A percentile compares a stretch with the other conserved stretches of the same genome.
phyloP scores from a whole-genome alignment of 2,113 vertebrate species.

The Ochotona curzoniae region DNA sequence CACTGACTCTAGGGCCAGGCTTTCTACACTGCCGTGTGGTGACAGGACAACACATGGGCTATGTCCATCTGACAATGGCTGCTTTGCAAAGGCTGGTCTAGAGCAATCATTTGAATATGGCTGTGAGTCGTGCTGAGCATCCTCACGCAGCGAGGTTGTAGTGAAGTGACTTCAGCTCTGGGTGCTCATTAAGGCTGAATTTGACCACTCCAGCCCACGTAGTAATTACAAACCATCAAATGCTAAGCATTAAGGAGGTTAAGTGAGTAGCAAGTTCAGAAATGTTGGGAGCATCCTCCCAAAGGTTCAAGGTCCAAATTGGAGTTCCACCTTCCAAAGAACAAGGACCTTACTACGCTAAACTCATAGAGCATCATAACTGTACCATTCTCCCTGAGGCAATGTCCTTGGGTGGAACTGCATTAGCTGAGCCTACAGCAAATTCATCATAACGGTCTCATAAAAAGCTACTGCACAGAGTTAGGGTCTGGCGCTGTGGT shows the following conservation, averaged over 20 bases:
- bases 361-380: neutral
- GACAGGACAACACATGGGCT: neutral
- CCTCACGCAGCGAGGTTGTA: too few relatives aligned
- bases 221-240: neutral
- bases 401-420: neutral
- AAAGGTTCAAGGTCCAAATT: neutral
- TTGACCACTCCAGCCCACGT: neutral
- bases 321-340: conserved; percentile 3
- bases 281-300: neutral
- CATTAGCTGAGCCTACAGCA: neutral
- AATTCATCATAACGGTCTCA: neutral
- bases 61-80: neutral
- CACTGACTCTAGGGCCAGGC: neutral
- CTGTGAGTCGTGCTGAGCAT: too few relatives aligned
- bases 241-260: neutral
- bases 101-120: neutral
- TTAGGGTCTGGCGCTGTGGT: too few relatives aligned
- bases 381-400: neutral
- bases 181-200: neutral
- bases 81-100: neutral
- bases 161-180: neutral
- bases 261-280: neutral
- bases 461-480: too few relatives aligned
- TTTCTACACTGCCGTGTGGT: neutral
- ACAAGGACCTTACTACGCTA: neutral